A percentile compares a stretch with the other conserved stretches of the same genome.
These are phyloP conservation scores for Eupsilia transversa DNA, from an alignment of 2,888 invertebrate genomes.

Conservation along the genomic window DNA sequence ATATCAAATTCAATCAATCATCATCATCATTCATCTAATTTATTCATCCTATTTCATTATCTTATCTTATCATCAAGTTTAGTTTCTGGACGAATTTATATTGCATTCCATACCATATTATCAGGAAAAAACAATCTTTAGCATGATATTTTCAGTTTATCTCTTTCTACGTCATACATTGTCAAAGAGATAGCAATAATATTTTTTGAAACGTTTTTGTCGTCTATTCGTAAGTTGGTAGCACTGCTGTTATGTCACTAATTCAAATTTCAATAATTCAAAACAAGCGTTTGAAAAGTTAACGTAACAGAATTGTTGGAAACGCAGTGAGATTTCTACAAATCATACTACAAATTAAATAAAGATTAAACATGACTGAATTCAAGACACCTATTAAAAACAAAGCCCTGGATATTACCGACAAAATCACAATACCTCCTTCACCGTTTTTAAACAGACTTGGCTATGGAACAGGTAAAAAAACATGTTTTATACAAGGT, in stretches of 20 bases:
- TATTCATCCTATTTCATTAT: no score
- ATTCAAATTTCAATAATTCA: slow-evolving; percentile 18
- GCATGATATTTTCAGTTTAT: background rate
- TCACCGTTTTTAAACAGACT: slow-evolving; percentile 93
- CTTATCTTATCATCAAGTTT: no score
- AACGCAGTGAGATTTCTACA: background rate
- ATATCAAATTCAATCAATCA: background rate
- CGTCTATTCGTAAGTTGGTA: slow-evolving; percentile 25
- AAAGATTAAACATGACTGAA: slow-evolving; percentile 76
- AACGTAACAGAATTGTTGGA: background rate
- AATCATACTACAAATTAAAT: background rate
- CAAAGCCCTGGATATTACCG: slow-evolving; percentile 70
- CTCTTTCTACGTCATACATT: slow-evolving; percentile 1
- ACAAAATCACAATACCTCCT: slow-evolving; percentile 91
- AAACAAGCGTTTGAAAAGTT: slow-evolving; percentile 28
- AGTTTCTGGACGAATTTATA: slow-evolving; percentile 21
- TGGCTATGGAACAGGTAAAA: slow-evolving; percentile 94
- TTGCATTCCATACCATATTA: background rate
- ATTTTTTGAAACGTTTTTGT: background rate
- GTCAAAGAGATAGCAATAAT: background rate
- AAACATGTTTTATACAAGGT: background rate
- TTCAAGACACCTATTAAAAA: slow-evolving; percentile 85
- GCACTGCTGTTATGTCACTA: slow-evolving; percentile 4
- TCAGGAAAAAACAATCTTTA: background rate
- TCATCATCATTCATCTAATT: no score